These are phyloP conservation scores for Trypoxylus dichotomus DNA, from an alignment of 1,140 invertebrate genomes.

Conservation along the genomic window DNA sequence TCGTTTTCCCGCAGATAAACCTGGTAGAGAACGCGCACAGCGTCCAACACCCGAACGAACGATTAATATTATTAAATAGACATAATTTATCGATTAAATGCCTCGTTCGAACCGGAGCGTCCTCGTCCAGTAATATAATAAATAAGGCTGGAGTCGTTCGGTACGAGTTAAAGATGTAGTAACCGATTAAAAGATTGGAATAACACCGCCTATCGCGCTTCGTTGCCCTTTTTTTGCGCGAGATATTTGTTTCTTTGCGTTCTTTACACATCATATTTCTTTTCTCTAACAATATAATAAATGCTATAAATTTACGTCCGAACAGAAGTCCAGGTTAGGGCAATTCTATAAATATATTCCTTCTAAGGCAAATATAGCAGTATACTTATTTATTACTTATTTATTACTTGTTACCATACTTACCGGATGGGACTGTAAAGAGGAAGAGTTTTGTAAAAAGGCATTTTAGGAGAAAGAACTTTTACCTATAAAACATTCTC, in stretches of 20 bases:
- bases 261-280: slow-evolving; percentile 20
- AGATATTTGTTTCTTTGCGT: neutral
- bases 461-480: too few relatives aligned
- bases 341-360: too few relatives aligned
- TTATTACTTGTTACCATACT: too few relatives aligned
- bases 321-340: too few relatives aligned
- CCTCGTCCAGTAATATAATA: slow-evolving; percentile 18
- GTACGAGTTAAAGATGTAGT: slow-evolving; percentile 12
- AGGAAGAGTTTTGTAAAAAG: too few relatives aligned
- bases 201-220: neutral
- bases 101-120: slow-evolving; percentile 13
- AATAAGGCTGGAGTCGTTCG: neutral
- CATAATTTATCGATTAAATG: slow-evolving; percentile 30
- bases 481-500: too few relatives aligned
- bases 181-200: slow-evolving; percentile 6
- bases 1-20: slow-evolving; percentile 11
- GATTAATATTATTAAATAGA: slow-evolving; percentile 31
- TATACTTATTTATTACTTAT: too few relatives aligned
- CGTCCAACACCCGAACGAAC: slow-evolving; percentile 14
- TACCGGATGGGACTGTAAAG: too few relatives aligned
- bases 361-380: too few relatives aligned
- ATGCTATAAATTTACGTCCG: neutral
- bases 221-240: neutral
- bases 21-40: neutral
- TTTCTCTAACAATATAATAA: slow-evolving; percentile 10